These are phyloP conservation scores for Circaetus cinerascens DNA, from an alignment of 2,113 vertebrate species.

Conservation along the genomic window DNA sequence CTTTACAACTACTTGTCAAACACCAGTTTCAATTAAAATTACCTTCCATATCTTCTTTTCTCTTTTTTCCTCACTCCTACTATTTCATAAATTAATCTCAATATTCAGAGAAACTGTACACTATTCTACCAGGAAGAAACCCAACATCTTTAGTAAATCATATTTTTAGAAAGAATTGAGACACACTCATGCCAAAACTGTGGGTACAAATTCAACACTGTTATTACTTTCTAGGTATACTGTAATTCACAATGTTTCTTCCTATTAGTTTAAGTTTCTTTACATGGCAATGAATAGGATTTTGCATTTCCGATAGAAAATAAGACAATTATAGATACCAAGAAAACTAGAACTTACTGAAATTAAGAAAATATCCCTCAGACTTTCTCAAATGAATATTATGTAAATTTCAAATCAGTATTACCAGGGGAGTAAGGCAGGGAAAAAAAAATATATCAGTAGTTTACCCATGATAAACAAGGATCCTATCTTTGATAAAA, in stretches of 20 bases:
- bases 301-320: not conserved
- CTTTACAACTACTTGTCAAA: not conserved
- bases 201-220: not conserved
- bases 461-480: conserved; percentile 93
- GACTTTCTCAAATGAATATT: not conserved
- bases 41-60: not conserved
- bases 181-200: not conserved
- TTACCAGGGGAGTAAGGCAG: not conserved
- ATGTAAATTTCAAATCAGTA: not conserved
- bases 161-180: not conserved
- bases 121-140: not conserved
- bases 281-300: not conserved
- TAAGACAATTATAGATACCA: not conserved
- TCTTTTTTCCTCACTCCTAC: not conserved
- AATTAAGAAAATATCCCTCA: not conserved
- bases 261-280: not conserved
- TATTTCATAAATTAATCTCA: not conserved
- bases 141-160: not conserved
- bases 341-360: not conserved
- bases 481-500: conserved; percentile 97
- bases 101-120: not conserved
- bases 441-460: not conserved
- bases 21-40: not conserved
- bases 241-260: not conserved
- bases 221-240: not conserved